These are phyloP conservation scores for Toxotes chatareus DNA, from an alignment of 2,113 vertebrate genomes.

Conservation along the genomic window DNA sequence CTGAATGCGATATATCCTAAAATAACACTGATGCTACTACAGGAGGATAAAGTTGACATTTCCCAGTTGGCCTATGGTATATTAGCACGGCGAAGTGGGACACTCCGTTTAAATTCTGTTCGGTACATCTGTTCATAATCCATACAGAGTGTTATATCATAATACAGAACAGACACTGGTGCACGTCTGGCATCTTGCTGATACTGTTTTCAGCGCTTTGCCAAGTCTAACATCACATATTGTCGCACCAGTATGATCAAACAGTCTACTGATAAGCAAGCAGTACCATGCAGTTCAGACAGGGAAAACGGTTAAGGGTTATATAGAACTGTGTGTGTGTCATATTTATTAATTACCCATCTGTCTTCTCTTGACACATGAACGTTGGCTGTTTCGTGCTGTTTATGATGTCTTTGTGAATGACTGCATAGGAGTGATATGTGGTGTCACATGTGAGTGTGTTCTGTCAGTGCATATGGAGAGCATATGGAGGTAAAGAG, in stretches of 20 bases:
- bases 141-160: slow-evolving; percentile 42
- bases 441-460: slow-evolving; percentile 6
- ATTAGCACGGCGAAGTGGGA: slow-evolving; percentile 66
- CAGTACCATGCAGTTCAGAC: slow-evolving; percentile 28
- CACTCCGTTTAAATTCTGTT: slow-evolving; percentile 55
- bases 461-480: slow-evolving; percentile 61
- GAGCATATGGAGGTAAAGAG: slow-evolving; percentile 66
- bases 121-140: slow-evolving; percentile 36
- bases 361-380: slow-evolving; percentile 44
- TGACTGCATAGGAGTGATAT: slow-evolving; percentile 23
- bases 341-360: slow-evolving; percentile 51
- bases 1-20: slow-evolving; percentile 57
- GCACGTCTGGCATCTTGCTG: slow-evolving; percentile 38
- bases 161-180: slow-evolving; percentile 28
- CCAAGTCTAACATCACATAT: slow-evolving; percentile 45
- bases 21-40: slow-evolving; percentile 71
- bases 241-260: slow-evolving; percentile 60
- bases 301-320: slow-evolving; percentile 1
- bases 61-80: slow-evolving; percentile 57
- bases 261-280: slow-evolving; percentile 62
- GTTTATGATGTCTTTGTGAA: slow-evolving; percentile 38
- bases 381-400: slow-evolving; percentile 51
- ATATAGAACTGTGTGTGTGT: slow-evolving; percentile 34
- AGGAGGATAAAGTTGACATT: slow-evolving; percentile 71
- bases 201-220: slow-evolving; percentile 44